Conservation (phyloP, 2,113 vertebrate genomes). For the Anguilla japonica region DNA sequence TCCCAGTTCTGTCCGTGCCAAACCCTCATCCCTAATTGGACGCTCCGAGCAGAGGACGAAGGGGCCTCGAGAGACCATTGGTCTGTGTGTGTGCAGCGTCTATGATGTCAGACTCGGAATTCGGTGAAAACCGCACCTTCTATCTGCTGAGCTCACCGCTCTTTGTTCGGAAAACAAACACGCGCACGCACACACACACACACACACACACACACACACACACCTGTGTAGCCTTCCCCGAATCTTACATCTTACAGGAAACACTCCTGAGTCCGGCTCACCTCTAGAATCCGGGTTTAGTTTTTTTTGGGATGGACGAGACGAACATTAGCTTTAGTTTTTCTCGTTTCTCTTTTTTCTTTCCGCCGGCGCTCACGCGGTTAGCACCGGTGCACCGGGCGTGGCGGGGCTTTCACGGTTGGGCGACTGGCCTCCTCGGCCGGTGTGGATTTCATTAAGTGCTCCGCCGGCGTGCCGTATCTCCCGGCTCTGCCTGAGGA, state of each 20-base stretch:
- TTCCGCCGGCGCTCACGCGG: conserved; percentile 33
- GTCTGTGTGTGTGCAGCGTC: background rate
- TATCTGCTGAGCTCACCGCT: background rate
- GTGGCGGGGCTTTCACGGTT: conserved; percentile 48
- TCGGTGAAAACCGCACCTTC: background rate
- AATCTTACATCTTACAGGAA: too few relatives aligned
- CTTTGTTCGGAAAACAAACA: background rate
- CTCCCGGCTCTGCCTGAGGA: conserved; percentile 4
- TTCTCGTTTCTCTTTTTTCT: background rate
- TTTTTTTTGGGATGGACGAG: conserved; percentile 30
- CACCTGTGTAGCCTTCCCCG: too few relatives aligned
- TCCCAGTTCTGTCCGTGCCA: background rate
- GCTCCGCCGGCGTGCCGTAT: conserved; percentile 15
- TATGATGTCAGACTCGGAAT: background rate
- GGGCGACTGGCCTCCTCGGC: conserved; percentile 50
- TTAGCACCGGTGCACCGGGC: conserved; percentile 62
- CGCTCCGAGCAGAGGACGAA: background rate
- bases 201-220: too few relatives aligned
- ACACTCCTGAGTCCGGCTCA: too few relatives aligned
- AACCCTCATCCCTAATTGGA: background rate
- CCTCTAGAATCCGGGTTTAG: conserved; percentile 13
- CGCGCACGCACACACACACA: background rate
- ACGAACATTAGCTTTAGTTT: background rate
- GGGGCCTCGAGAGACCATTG: background rate
- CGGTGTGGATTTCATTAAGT: conserved; percentile 44